Evolutionary conservation across 64 coral and sea anemone genomes (phyloP).

Genomic region (Stichodactyla helianthus): DNA sequence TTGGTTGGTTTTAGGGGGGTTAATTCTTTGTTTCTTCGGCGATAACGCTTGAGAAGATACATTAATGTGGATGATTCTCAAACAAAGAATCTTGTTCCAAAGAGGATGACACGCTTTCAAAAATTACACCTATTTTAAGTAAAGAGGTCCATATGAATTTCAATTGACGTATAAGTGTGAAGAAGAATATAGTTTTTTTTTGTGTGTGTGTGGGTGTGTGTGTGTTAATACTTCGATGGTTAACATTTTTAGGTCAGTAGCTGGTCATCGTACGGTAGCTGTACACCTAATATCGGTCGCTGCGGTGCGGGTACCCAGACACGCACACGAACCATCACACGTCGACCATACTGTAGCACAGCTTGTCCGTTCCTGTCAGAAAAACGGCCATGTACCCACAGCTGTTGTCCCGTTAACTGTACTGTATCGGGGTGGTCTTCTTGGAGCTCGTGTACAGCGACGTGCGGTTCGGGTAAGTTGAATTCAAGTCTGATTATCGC

Average conservation of each 20-base stretch:
- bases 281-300: conserved; percentile 60
- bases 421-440: conserved; percentile 47
- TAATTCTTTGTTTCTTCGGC: too few species aligned
- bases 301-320: conserved; percentile 67
- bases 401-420: conserved; percentile 87
- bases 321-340: conserved; percentile 41
- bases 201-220: too few species aligned
- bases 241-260: conserved; percentile 49
- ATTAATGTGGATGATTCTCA: too few species aligned
- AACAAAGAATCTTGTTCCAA: too few species aligned
- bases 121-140: too few species aligned
- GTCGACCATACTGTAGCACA: conserved; percentile 61
- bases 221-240: conserved; percentile 32
- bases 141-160: too few species aligned
- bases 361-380: conserved; percentile 44
- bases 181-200: not conserved
- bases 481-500: not conserved
- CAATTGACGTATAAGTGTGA: not conserved
- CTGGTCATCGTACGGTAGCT: conserved; percentile 65
- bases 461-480: conserved; percentile 71
- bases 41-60: too few species aligned
- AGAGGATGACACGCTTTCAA: too few species aligned
- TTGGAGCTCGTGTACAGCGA: conserved; percentile 71
- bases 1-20: too few species aligned
- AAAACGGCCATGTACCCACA: conserved; percentile 62